phyloP scores from a whole-genome alignment of 2,888 invertebrate species.

The Drepanosiphum platanoidis region DNA sequence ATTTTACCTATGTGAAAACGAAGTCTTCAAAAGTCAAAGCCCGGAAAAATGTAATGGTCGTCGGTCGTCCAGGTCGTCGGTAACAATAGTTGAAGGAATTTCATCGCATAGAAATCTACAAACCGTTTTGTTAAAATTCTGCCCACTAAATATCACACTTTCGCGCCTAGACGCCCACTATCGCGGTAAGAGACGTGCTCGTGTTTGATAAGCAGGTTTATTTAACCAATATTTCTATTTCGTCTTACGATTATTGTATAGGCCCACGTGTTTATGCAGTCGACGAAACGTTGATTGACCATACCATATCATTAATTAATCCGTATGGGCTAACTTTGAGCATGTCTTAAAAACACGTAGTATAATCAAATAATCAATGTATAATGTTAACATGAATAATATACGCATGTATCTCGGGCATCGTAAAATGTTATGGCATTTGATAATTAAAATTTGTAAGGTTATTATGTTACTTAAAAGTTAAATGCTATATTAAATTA shows the following conservation, averaged over 20 bases:
- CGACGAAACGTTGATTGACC: neutral
- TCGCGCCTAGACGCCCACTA: neutral
- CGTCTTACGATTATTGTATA: neutral
- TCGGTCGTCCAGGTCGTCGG: no score
- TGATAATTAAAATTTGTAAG: neutral
- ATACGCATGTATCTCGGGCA: neutral
- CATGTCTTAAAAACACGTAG: neutral
- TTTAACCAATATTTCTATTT: no score
- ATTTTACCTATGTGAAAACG: no score
- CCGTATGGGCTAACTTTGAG: neutral
- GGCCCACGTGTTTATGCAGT: neutral
- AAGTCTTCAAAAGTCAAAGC: no score
- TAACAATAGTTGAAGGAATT: no score
- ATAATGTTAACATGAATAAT: neutral
- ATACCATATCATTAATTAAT: neutral
- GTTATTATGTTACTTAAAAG: constrained; percentile 5
- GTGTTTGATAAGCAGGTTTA: neutral
- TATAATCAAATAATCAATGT: neutral
- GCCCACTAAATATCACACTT: neutral
- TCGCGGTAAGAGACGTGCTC: neutral
- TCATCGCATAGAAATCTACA: neutral
- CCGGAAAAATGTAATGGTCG: no score
- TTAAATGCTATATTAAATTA: neutral
- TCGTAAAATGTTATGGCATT: neutral
- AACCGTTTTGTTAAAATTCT: neutral